phyloP scores from a whole-genome alignment of 2,888 invertebrate species.

The Sepiola atlantica region DNA sequence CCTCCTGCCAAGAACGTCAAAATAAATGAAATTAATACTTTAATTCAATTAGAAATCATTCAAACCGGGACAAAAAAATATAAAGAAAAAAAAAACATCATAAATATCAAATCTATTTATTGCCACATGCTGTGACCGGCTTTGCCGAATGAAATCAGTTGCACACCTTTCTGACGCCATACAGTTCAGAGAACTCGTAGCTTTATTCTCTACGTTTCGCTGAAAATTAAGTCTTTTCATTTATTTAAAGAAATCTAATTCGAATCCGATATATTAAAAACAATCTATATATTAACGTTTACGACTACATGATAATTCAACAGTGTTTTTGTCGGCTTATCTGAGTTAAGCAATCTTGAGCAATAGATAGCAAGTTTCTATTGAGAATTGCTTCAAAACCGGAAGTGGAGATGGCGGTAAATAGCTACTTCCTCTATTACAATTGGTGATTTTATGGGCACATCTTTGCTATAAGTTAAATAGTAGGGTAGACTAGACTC shows the following conservation, averaged over 20 bases:
- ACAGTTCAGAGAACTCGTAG: neutral
- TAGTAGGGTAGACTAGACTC: too few relatives aligned
- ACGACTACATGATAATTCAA: too few relatives aligned
- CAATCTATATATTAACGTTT: neutral
- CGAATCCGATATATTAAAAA: neutral
- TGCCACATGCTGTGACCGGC: neutral
- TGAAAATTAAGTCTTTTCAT: neutral
- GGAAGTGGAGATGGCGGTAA: too few relatives aligned
- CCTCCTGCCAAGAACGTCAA: neutral
- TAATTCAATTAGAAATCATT: slow-evolving; percentile 32
- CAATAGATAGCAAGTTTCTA: too few relatives aligned
- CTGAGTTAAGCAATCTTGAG: too few relatives aligned
- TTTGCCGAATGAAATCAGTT: neutral
- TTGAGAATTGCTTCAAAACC: too few relatives aligned
- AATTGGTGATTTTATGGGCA: too few relatives aligned
- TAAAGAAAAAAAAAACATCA: neutral
- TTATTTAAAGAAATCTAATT: neutral
- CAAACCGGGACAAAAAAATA: neutral
- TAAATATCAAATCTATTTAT: neutral
- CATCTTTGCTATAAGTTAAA: too few relatives aligned
- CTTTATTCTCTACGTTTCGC: neutral
- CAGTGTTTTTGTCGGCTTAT: too few relatives aligned
- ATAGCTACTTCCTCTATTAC: too few relatives aligned
- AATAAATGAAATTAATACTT: slow-evolving; percentile 32
- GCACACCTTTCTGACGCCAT: neutral